A percentile compares a stretch with the other conserved stretches of the same genome.
These are phyloP conservation scores for Goniozus legneri DNA, from an alignment of 1,140 invertebrate genomes.

Conservation along the genomic window DNA sequence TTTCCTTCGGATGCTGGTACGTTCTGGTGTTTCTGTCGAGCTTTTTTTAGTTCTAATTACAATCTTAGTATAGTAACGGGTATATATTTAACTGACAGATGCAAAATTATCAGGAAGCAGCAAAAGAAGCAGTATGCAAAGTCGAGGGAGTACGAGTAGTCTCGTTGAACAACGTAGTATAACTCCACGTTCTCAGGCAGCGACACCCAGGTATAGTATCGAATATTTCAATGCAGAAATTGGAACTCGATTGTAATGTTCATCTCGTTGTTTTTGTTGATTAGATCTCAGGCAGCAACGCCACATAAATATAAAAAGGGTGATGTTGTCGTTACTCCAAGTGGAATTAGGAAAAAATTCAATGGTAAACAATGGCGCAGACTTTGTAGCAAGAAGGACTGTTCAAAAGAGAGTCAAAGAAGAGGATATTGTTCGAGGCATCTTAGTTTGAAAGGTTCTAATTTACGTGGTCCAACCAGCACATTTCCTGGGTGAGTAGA, in stretches of 20 bases:
- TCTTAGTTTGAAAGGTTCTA: conserved; percentile 81
- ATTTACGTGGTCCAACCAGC: conserved; percentile 54
- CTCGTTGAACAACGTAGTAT: conserved; percentile 75
- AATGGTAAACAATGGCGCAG: conserved; percentile 99
- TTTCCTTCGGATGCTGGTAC: conserved; percentile 73
- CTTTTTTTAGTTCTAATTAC: conserved; percentile 12
- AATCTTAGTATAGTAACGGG: conserved; percentile 17
- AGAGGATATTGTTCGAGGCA: conserved; percentile 95
- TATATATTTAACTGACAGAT: conserved; percentile 45
- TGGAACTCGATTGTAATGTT: background rate
- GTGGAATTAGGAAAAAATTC: conserved; percentile 97
- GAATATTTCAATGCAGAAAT: background rate
- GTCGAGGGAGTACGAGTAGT: conserved; percentile 82
- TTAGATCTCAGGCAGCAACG: conserved; percentile 83
- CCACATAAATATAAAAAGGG: conserved; percentile 98
- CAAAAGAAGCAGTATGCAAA: conserved; percentile 86
- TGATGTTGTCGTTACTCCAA: conserved; percentile 93
- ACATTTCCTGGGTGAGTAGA: conserved; percentile 51
- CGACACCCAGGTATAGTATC: conserved; percentile 77
- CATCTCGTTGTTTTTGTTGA: background rate
- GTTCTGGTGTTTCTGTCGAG: conserved; percentile 13
- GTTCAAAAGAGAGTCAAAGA: conserved; percentile 96
- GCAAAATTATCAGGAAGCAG: conserved; percentile 68
- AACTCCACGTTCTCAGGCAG: conserved; percentile 81
- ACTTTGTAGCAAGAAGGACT: conserved; percentile 91